These are phyloP conservation scores for Notodonta dromedarius DNA, from an alignment of 2,888 invertebrate species.

Conservation along the genomic window DNA sequence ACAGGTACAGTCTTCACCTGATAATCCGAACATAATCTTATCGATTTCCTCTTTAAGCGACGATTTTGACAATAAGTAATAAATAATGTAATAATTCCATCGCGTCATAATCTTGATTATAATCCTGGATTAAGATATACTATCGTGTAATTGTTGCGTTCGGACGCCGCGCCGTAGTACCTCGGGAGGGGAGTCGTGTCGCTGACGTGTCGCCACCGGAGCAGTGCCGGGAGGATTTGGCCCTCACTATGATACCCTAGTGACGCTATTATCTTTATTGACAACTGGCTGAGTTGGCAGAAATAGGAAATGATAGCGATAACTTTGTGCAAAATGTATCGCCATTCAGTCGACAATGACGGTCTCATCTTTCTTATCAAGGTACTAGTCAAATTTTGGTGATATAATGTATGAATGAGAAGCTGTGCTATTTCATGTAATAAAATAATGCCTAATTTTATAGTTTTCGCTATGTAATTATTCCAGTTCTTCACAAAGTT, in stretches of 20 bases:
- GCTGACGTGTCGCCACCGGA: constrained; percentile 8
- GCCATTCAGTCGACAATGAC: constrained; percentile 8
- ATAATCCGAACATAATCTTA: constrained; percentile 3
- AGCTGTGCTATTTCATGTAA: no score
- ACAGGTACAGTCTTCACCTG: no score
- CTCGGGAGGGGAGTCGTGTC: constrained; percentile 7
- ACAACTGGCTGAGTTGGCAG: neutral
- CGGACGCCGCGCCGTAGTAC: constrained; percentile 1
- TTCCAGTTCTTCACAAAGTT: no score
- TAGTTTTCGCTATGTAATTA: no score
- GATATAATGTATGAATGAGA: neutral
- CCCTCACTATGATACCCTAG: neutral
- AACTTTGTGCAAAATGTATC: neutral
- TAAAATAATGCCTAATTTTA: no score
- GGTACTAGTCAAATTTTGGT: constrained; percentile 18
- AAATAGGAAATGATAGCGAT: neutral
- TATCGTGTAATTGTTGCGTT: constrained; percentile 14
- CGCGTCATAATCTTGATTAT: constrained; percentile 23
- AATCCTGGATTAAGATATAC: constrained; percentile 36
- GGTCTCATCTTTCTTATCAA: constrained; percentile 32
- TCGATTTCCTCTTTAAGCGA: constrained; percentile 2
- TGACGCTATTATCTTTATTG: neutral
- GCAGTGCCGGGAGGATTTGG: neutral
- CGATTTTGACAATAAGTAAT: neutral
- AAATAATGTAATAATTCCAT: neutral